Evolutionary conservation across 2,888 invertebrate species (phyloP), one percentile per base, ranked within the genome.

Genomic region (Antitype chi): DNA sequence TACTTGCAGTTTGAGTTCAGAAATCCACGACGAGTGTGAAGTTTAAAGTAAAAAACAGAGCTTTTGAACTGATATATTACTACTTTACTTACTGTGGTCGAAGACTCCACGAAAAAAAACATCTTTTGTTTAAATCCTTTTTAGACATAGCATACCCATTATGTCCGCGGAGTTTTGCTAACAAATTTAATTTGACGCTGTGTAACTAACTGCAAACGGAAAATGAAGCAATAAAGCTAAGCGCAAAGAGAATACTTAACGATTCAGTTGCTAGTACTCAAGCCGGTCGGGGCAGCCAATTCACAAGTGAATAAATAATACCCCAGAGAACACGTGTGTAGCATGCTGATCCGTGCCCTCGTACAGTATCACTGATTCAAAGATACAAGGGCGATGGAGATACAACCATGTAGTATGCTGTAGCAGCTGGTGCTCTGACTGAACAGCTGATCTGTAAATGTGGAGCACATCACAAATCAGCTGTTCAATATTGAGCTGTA

Each of bases 271-370:
- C 20, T 15, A 32, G 74, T 38, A n/a, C 49, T 77, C 28, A 32
- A 17, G 28, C 53, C 7, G 11, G n/a, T 52, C 13, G 15, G 15
- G 38, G 67, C 25, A 68, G 62, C 57, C 49, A 55, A 78, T 78
- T 66, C 49, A 43, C 15, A 38, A 28, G 4, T 70, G 66, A 78
- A 80, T 70, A 76, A 66, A 57, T 70, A 60, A 70, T 55, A 70
- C 38, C 43, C 32, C 7, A 43, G 57, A 28, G 28, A 11, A 52
- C 69, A 57, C 76, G 62, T n/a, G 75, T 23, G 23, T 23, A 43
- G 81, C 75, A 63, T 63, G 28, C 63, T 43, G 80, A 79, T 79
- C 6, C 20, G 32, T 15, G 49, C 5, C 52, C 70, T 73, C 47
- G 25, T 20, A 6, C 23, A 2, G n/a, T 23, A n/a, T 38, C 6